Evolutionary conservation across 2,888 invertebrate species (phyloP), one percentile per base, ranked within the genome.

Genomic region (Lypha dubia): DNA sequence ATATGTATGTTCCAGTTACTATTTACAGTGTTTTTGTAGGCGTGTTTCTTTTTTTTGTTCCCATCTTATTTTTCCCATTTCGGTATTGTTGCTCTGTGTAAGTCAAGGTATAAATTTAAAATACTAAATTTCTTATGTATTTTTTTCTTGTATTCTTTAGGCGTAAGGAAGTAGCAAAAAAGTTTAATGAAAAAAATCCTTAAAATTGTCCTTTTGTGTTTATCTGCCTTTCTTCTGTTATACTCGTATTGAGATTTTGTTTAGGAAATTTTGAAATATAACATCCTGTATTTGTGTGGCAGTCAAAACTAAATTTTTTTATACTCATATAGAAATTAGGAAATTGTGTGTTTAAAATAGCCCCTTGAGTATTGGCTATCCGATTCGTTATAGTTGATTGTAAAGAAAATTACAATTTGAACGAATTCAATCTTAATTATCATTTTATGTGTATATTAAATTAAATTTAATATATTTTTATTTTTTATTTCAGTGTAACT

Each of bases 131-230:
- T 24, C 11, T 53, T 22, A 8, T 28, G n/a, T 56, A 3, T n/a
- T 0, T 17, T 38, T 15, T 44, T 62, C 44, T 44, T 67, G 2
- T 28, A n/a, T 80, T 60, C 24, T 63, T 24, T 68, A 51, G 86
- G 90, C 90, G 90, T 90, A 90, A 90, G 90, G 90, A 90, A 90
- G 90, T 90, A 90, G 90, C 90, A 76, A 86, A n/a, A n/a, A n/a
- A 86, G 88, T 89, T 89, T 46, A 62, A 41, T 75, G 87, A 86
- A 87, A 86, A n/a, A 88, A 88, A 86, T 87, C 84, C 88, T 88
- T 90, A 88, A 89, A 90, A 90, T 88, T 87, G 63, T 83, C 62
- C 24, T 81, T n/a, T 41, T 41, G 41, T 75, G 65, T 83, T 60
- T 35, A 3, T n/a, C 6, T 28, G 22, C n/a, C 1, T 24, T 56